phyloP scores from a whole-genome alignment of 2,113 vertebrate genomes.

The Mustelus asterias region DNA sequence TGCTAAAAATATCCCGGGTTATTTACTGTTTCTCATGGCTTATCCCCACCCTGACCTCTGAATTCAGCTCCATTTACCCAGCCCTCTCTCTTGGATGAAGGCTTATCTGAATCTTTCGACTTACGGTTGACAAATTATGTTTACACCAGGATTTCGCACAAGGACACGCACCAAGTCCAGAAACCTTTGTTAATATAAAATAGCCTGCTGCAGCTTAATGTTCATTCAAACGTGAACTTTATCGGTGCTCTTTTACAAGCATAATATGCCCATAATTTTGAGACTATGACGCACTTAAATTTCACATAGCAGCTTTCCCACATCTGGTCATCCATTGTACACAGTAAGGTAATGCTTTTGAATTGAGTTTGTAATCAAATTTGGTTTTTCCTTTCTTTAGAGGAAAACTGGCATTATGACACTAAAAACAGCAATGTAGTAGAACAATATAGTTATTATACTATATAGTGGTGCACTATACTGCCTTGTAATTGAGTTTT shows the following conservation, averaged over 20 bases:
- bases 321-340: not conserved
- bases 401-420: not conserved
- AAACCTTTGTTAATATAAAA: not conserved
- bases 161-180: not conserved
- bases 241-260: not conserved
- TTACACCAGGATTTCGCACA: not conserved
- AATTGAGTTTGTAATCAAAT: conserved; percentile 13
- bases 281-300: not conserved
- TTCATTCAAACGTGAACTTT: not conserved
- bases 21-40: conserved; percentile 11
- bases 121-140: not conserved
- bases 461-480: not conserved
- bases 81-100: not conserved
- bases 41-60: not conserved
- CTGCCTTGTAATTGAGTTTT: not conserved
- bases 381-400: not conserved
- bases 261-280: not conserved
- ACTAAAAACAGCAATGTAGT: not conserved
- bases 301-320: not conserved
- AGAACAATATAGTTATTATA: not conserved
- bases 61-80: not conserved
- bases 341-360: conserved; percentile 5
- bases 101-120: not conserved
- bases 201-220: not conserved
- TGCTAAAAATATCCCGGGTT: conserved; percentile 38